Conservation (phyloP, 1,140 invertebrate species). For the Ips nitidus region DNA sequence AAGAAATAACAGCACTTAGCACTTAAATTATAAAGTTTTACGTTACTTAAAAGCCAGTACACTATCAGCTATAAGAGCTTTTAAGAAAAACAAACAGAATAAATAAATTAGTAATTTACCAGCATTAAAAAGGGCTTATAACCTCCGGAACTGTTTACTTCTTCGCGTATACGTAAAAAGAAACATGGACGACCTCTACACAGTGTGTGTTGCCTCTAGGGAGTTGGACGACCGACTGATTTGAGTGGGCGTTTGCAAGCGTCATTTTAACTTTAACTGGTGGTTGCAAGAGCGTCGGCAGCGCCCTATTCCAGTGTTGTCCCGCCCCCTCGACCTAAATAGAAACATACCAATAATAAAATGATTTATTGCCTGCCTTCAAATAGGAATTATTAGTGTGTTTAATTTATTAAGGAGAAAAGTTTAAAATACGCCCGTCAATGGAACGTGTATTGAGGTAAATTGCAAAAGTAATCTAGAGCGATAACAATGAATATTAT, state of each 20-base stretch:
- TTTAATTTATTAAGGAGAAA: too few relatives aligned
- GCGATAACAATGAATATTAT: too few relatives aligned
- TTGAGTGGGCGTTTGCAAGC: slow-evolving; percentile 26
- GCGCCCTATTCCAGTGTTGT: slow-evolving; percentile 14
- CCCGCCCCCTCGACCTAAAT: slow-evolving; percentile 6
- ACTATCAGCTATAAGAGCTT: not conserved
- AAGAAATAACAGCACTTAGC: too few relatives aligned
- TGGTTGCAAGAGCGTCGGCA: slow-evolving; percentile 24
- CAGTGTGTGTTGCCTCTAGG: not conserved
- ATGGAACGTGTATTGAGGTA: too few relatives aligned
- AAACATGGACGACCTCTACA: not conserved
- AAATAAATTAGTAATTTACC: not conserved
- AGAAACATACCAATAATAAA: not conserved
- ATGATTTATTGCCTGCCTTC: too few relatives aligned
- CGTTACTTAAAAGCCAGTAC: not conserved
- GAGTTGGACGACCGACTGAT: slow-evolving; percentile 11
- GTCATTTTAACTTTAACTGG: slow-evolving; percentile 26
- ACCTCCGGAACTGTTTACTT: not conserved
- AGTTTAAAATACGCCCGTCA: too few relatives aligned
- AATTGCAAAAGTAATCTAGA: too few relatives aligned
- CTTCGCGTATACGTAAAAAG: not conserved
- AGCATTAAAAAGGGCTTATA: not conserved
- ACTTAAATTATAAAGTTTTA: too few relatives aligned
- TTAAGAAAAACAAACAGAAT: not conserved
- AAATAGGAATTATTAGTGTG: too few relatives aligned